A percentile compares a stretch with the other conserved stretches of the same genome.
phyloP scores from a whole-genome alignment of 1,140 invertebrate genomes.

The Steinernema feltiae region DNA sequence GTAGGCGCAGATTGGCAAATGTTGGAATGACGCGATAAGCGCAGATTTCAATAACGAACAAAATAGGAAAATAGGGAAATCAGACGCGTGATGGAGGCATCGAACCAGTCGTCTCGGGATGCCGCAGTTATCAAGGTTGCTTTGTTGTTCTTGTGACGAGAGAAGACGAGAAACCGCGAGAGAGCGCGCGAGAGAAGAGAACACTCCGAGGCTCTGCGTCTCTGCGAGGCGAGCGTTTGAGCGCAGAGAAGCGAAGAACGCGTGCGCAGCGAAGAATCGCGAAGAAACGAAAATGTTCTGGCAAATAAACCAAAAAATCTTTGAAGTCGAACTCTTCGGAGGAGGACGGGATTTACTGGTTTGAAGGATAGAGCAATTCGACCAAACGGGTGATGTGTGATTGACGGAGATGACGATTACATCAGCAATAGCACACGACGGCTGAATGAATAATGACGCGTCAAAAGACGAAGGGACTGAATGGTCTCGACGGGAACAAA shows the following conservation, averaged over 20 bases:
- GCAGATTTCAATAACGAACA: no score
- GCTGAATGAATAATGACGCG: neutral
- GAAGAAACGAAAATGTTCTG: neutral
- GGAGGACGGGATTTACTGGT: no score
- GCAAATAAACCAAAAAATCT: neutral
- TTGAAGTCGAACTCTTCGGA: no score
- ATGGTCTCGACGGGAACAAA: neutral
- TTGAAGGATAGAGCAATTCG: neutral
- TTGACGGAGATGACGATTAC: neutral
- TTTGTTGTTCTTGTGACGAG: neutral
- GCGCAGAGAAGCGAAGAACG: neutral
- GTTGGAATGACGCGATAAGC: no score
- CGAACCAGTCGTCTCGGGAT: neutral
- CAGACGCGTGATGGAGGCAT: neutral
- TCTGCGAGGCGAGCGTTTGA: neutral
- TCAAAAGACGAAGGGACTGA: neutral
- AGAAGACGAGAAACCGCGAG: neutral
- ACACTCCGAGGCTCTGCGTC: neutral
- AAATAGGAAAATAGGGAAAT: constrained; percentile 4
- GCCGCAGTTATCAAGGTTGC: constrained; percentile 1
- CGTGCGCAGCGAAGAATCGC: neutral
- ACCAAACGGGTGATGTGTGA: neutral
- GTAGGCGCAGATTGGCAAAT: no score
- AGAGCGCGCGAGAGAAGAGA: neutral
- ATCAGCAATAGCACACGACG: neutral